These are phyloP conservation scores for Stratiolaelaps scimitus DNA, from an alignment of 1,140 invertebrate species.

Conservation along the genomic window DNA sequence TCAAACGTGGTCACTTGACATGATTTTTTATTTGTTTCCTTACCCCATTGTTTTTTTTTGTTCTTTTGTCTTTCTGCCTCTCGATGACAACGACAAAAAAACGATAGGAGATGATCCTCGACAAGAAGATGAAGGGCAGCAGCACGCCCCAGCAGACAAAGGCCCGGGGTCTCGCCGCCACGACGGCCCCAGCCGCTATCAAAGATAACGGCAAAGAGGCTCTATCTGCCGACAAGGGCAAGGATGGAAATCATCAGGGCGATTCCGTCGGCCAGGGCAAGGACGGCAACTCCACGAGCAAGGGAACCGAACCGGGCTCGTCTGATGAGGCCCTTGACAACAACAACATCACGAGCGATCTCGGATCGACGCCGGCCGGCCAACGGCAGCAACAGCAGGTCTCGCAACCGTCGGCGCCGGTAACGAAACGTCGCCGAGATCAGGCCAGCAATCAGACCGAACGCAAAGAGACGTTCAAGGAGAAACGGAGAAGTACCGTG, in stretches of 20 bases:
- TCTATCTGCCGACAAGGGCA: neutral
- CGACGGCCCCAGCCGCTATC: neutral
- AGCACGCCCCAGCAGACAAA: constrained; percentile 21
- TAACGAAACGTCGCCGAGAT: too few species aligned
- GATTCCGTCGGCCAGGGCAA: constrained; percentile 2
- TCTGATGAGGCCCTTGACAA: constrained; percentile 14
- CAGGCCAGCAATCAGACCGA: neutral
- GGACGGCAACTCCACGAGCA: constrained; percentile 6
- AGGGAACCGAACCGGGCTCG: neutral
- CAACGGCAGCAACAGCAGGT: too few species aligned
- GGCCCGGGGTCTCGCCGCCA: neutral
- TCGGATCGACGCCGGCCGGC: neutral
- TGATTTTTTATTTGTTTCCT: too few species aligned
- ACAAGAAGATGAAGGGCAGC: constrained; percentile 25
- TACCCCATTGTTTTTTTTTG: too few species aligned
- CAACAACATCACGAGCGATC: neutral
- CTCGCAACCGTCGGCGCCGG: too few species aligned
- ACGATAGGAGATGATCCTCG: constrained; percentile 10
- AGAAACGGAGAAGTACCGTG: constrained; percentile 21
- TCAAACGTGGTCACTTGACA: too few species aligned
- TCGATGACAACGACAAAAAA: too few species aligned
- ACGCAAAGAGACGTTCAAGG: constrained; percentile 9
- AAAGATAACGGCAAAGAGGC: neutral
- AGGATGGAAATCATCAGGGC: constrained; percentile 8
- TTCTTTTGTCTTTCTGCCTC: too few species aligned